Evolutionary conservation across 2,888 invertebrate genomes (phyloP), one percentile per base, ranked within the genome.

Genomic region (Nomada ruficornis): DNA sequence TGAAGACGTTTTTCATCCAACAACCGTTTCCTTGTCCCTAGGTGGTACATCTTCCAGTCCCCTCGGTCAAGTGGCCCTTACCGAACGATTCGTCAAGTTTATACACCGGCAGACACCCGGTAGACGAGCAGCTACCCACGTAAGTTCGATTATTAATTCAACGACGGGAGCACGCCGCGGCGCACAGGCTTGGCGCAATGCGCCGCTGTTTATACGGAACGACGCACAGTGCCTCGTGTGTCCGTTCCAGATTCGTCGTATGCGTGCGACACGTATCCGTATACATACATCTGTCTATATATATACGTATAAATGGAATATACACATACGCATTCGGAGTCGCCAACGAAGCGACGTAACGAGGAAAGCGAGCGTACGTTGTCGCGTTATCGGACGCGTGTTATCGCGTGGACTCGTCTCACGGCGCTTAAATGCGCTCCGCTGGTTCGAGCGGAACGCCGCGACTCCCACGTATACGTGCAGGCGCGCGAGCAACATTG

Each of bases 81-180:
- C 11, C 55, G 62, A 54, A 47, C 36, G 42, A 55, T 62, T 47
- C 44, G 26, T 50, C 29, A 60, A 55, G 47, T 26, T 15, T 29
- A 55, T 18, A 70, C 52, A 42, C 23, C 44, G 7, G 36, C 52
- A 81, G 79, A 84, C 85, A 85, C 85, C 85, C 85, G 85, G 82
- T 82, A 85, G 85, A 84, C 74, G 82, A 52, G 57, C 68, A 57
- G 64, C 73, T 60, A 77, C 77, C 85, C 75, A 85, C 82, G 85
- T 85, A 85, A 85, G 82, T 85, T 85, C 85, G 85, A 83, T 86
- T 86, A 86, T 86, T 86, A 86, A 84, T 84, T 88, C 84, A 88
- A 59, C 73, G 62, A 75, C 80, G 69, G 55, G 69, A 69, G 77
- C 75, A 42, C 47, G 73, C 65, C 47, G 57, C 57, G 65, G 75